Base-by-base conservation (phyloP, 2,113 vertebrate species). In the Sciurus niger region DNA sequence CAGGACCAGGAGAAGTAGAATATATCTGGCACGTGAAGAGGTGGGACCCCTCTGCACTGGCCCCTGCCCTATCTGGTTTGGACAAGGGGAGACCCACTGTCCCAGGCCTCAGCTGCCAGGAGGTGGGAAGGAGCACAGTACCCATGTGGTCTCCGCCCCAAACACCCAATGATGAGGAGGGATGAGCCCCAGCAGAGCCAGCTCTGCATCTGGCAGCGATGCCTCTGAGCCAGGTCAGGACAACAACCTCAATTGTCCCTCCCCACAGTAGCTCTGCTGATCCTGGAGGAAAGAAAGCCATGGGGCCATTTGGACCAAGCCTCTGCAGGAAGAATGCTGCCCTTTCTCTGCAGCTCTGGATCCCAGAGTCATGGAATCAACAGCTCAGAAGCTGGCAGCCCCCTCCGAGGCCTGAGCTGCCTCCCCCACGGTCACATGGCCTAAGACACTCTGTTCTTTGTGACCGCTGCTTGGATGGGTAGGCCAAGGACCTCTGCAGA, bases 381-480 rank as follows among this genome's bases (percentile, higher is more conserved):
- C 95, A 88, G 95, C 93, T 97, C 96, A 95, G 93, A 97, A 96
- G 80, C 96, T 97, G 97, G 97, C 97, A 97, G 76, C 65, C 87
- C 89, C 96, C 88, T 94, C n/a, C 0, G 83, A 96, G 92, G 93
- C 97, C 96, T 94, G 89, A 96, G 77, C 93, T 95, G 88, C 92
- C 95, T 97, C 96, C 93, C 65, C 90, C 82, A 20, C 58, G 84
- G 89, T 96, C 97, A 97, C 96, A 86, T 96, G 96, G 87, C 80
- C 88, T 48, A 11, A 88, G 93, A 98, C 97, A 98, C 96, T 97
- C 97, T 95, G 95, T 90, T 92, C 98, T 97, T 98, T 98, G 97
- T 98, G 96, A 96, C 89, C n/a, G 96, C 48, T 48, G 40, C 80
- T 88, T 86, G 92, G 96, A 93, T 24, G 46, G 87, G 80, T 88